A percentile compares a stretch with the other conserved stretches of the same genome.
Conservation (phyloP, 1,140 invertebrate species). For the Samia ricini region DNA sequence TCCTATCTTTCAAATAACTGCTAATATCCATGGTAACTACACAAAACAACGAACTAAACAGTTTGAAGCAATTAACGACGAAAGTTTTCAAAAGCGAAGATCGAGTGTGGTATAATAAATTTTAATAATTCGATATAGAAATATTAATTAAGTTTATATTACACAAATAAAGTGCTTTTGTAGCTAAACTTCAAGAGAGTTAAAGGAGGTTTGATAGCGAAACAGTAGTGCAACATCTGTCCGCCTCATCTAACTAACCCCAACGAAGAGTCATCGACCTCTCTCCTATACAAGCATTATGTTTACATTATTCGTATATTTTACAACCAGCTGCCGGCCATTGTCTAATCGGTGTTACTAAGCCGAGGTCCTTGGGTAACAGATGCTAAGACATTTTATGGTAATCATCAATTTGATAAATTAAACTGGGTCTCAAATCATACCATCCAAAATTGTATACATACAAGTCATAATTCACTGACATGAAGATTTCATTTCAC, state of each 20-base stretch:
- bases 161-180: neutral
- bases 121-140: neutral
- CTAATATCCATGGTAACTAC: too few species aligned
- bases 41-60: too few species aligned
- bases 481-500: too few species aligned
- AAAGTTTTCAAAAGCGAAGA: too few species aligned
- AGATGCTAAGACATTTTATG: neutral
- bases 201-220: neutral
- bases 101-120: too few species aligned
- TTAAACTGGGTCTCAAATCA: too few species aligned
- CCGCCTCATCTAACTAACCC: neutral
- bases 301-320: neutral
- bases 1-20: too few species aligned
- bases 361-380: neutral
- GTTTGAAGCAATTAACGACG: too few species aligned
- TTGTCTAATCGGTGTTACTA: neutral
- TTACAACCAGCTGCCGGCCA: neutral
- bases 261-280: neutral
- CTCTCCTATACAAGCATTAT: neutral
- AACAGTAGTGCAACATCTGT: neutral
- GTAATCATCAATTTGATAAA: neutral
- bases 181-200: neutral
- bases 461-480: too few species aligned
- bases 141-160: neutral
- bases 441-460: too few species aligned